A percentile compares a stretch with the other conserved stretches of the same genome.
phyloP scores from a whole-genome alignment of 2,113 vertebrate genomes.

The Colistium nudipinnis region DNA sequence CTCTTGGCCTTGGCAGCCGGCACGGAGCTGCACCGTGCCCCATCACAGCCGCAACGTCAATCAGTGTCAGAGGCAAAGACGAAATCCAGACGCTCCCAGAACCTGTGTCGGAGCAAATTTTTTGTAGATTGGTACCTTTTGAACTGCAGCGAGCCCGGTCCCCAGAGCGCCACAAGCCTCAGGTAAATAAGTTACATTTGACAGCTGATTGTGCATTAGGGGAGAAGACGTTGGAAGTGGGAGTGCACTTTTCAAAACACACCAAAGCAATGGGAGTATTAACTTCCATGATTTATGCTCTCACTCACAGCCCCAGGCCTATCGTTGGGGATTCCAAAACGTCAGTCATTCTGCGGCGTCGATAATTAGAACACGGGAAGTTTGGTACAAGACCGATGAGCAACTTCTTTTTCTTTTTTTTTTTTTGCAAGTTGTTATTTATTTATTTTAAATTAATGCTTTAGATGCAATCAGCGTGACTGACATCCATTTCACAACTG shows the following conservation, averaged over 20 bases:
- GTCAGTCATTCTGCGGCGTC: slow-evolving; percentile 45
- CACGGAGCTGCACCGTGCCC: slow-evolving; percentile 34
- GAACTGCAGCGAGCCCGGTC: slow-evolving; percentile 53
- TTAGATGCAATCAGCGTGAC: slow-evolving; percentile 37
- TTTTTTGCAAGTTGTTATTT: too few relatives aligned
- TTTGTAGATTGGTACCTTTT: slow-evolving; percentile 62
- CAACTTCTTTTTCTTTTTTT: too few relatives aligned
- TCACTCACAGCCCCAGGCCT: slow-evolving; percentile 30
- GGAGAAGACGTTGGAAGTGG: slow-evolving; percentile 60
- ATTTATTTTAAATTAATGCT: slow-evolving; percentile 16
- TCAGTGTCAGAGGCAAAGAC: slow-evolving; percentile 69
- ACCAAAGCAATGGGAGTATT: slow-evolving; percentile 70
- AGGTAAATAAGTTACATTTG: slow-evolving; percentile 69
- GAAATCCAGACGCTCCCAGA: slow-evolving; percentile 72
- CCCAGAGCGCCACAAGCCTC: slow-evolving; percentile 55
- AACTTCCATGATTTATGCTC: slow-evolving; percentile 61
- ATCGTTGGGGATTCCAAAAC: slow-evolving; percentile 46
- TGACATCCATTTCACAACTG: slow-evolving; percentile 24
- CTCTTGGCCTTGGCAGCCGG: slow-evolving; percentile 42
- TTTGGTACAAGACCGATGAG: slow-evolving; percentile 27
- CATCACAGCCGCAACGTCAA: slow-evolving; percentile 64
- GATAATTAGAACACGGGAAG: slow-evolving; percentile 45
- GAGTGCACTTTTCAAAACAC: slow-evolving; percentile 60
- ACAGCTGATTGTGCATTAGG: slow-evolving; percentile 68
- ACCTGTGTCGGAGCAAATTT: slow-evolving; percentile 40